Evolutionary conservation across 2,113 vertebrate species (phyloP), one percentile per base, ranked within the genome.

Genomic region (Jacana jacana): DNA sequence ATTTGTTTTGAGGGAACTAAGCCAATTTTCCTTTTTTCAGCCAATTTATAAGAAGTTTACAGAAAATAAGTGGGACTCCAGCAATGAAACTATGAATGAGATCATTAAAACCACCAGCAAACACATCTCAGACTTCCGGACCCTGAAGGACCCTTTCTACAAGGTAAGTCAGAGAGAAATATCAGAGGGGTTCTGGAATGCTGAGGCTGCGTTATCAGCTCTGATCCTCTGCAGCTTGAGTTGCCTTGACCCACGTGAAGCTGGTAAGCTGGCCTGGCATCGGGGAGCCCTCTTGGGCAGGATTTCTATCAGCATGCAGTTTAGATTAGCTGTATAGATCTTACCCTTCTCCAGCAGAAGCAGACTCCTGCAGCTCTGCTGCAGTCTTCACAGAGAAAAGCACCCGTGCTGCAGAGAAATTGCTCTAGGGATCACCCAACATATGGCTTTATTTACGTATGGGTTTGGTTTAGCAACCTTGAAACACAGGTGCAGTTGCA

Each of bases 21-120:
- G n/a, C 9, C 48, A 7, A 39, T 91, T 69, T 90, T 81, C 52
- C 11, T 65, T 83, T 80, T 83, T 88, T 19, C 93, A 99, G 99
- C 86, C 92, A 7, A 86, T 91, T n/a, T 98, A 98, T 93, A 97
- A 89, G 83, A 98, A 72, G 39, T 97, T 99, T 72, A 98, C 98
- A 40, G 99, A 98, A 48, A 87, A 94, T 10, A 95, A 73, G 71
- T 99, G 99, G 98, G 88, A 98, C 5, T 97, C 95, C 17, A 96
- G 97, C 4, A 82, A 75, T 4, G 95, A 98, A 33, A 97, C 93
- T 48, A 96, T 98, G 80, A 95, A 97, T 2, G 96, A 97, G 20
- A 97, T 99, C 60, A 68, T 99, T 66, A 72, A 96, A 57, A 57
- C 23, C 2, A 93, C 98, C 79, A 94, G 66, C 7, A 27, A 79